Evolutionary conservation across 2,888 invertebrate species (phyloP).

Genomic region (Dysmachus trigonus): DNA sequence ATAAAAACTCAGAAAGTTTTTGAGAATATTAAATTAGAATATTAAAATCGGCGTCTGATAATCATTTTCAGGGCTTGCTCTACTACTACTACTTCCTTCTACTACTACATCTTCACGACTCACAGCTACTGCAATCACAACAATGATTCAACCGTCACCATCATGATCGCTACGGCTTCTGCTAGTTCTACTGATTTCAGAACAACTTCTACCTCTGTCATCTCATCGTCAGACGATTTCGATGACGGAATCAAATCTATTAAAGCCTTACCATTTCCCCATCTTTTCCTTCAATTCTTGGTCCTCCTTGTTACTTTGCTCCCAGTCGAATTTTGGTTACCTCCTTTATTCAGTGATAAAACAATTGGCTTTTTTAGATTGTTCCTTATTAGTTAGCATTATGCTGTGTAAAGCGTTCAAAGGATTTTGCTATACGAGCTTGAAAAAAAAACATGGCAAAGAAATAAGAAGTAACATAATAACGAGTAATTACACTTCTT

Average conservation of each 20-base stretch:
- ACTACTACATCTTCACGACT: slow-evolving; percentile 47
- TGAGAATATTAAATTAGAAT: slow-evolving; percentile 38
- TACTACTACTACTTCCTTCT: slow-evolving; percentile 50
- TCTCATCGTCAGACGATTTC: slow-evolving; percentile 22
- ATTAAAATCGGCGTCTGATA: slow-evolving; percentile 51
- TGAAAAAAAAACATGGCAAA: no score
- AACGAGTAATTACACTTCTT: no score
- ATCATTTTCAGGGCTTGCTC: slow-evolving; percentile 52
- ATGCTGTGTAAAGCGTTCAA: neutral
- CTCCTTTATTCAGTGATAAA: neutral
- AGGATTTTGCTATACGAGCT: neutral
- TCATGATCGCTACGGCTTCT: slow-evolving; percentile 23
- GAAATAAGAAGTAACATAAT: no score
- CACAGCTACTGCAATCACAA: slow-evolving; percentile 49
- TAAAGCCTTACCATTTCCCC: neutral
- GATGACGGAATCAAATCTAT: neutral
- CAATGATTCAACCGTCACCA: slow-evolving; percentile 35
- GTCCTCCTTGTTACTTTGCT: neutral
- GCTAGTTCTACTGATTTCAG: slow-evolving; percentile 28
- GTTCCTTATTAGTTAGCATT: neutral
- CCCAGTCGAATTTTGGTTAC: neutral
- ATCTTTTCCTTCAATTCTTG: neutral
- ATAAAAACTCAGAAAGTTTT: neutral
- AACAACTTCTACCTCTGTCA: slow-evolving; percentile 12
- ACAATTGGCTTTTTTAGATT: neutral